Conservation (phyloP, 2,888 invertebrate genomes). For the Cosmorhoe ocellata region DNA sequence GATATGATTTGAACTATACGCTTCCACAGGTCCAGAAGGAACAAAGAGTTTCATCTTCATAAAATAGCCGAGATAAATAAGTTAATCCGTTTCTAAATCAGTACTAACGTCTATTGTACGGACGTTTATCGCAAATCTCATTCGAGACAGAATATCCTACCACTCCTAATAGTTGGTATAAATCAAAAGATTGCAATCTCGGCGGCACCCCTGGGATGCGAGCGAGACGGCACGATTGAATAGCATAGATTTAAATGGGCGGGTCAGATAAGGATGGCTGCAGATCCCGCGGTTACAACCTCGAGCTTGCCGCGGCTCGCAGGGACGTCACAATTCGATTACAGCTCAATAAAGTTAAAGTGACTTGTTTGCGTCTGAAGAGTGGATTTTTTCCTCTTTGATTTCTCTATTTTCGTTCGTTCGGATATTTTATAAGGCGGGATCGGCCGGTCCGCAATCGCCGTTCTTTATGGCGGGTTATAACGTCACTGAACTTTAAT, state of each 20-base stretch:
- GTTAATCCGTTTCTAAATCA: conserved; percentile 74
- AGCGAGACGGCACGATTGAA: conserved; percentile 82
- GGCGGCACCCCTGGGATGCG: conserved; percentile 80
- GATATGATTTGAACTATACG: neutral
- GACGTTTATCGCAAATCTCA: conserved; percentile 72
- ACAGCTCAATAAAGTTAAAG: conserved; percentile 83
- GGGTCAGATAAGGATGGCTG: conserved; percentile 80
- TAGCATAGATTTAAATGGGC: conserved; percentile 82
- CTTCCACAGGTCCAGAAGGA: conserved; percentile 14
- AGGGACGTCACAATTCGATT: conserved; percentile 83
- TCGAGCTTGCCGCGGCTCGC: conserved; percentile 57
- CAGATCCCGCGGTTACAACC: conserved; percentile 69
- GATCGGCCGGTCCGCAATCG: conserved; percentile 23
- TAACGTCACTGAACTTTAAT: conserved; percentile 25
- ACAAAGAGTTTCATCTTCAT: conserved; percentile 34
- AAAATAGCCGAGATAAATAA: conserved; percentile 43
- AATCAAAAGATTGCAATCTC: conserved; percentile 83
- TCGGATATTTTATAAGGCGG: conserved; percentile 45
- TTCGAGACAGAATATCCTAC: conserved; percentile 76
- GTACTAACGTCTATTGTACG: conserved; percentile 73
- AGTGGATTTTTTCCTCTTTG: conserved; percentile 79
- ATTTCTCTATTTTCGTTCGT: conserved; percentile 66
- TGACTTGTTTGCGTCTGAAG: conserved; percentile 82
- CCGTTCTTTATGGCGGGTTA: conserved; percentile 30
- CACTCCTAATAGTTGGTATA: conserved; percentile 82